These are phyloP conservation scores for Choristoneura rosaceana DNA, from an alignment of 2,888 invertebrate genomes.

Conservation along the genomic window DNA sequence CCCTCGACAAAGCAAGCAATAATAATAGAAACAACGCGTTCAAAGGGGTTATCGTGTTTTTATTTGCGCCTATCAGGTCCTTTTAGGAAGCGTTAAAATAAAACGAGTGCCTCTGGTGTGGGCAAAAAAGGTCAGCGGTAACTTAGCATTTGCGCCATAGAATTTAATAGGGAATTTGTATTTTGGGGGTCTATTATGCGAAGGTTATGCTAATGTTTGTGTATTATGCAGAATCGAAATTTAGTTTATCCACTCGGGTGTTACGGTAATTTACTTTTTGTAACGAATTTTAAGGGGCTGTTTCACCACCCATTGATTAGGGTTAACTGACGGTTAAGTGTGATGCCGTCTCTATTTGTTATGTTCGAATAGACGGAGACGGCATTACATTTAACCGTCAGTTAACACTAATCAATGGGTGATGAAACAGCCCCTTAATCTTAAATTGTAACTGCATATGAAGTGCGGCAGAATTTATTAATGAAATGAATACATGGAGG, in stretches of 20 bases:
- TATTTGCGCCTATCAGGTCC: slow-evolving; percentile 42
- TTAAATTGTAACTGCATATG: no score
- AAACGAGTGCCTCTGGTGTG: slow-evolving; percentile 33
- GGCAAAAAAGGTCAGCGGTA: slow-evolving; percentile 33
- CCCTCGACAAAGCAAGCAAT: slow-evolving; percentile 26
- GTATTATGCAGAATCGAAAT: neutral
- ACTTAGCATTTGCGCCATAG: neutral
- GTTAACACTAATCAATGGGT: no score
- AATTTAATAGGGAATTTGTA: slow-evolving; percentile 1
- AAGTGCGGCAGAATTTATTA: no score
- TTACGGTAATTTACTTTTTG: neutral
- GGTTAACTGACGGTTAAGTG: no score
- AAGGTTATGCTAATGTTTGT: neutral
- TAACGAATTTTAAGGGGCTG: no score
- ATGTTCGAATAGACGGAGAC: no score
- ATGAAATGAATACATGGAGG: no score
- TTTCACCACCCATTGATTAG: no score
- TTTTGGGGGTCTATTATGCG: neutral
- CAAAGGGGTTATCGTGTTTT: slow-evolving; percentile 53
- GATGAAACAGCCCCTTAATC: no score
- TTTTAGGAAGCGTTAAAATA: slow-evolving; percentile 37
- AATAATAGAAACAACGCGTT: slow-evolving; percentile 38
- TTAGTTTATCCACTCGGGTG: neutral
- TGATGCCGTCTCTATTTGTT: no score
- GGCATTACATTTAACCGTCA: no score